phyloP scores from a whole-genome alignment of 2,113 vertebrate genomes.

The Hucho hucho region DNA sequence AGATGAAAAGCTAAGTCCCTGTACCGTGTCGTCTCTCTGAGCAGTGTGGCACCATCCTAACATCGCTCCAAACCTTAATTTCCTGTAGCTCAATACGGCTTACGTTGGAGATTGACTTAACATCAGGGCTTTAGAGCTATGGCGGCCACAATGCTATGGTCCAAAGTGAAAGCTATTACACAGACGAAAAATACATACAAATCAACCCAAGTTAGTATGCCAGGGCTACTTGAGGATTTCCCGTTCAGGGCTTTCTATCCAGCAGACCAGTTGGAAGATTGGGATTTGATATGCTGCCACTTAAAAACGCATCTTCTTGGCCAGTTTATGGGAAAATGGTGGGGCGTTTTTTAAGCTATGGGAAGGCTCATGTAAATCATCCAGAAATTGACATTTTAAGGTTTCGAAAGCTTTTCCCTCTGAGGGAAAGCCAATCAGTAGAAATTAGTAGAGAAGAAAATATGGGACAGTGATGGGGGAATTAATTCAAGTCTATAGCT shows the following conservation, averaged over 20 bases:
- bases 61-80: not conserved
- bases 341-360: constrained; percentile 29
- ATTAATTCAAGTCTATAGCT: constrained; percentile 59
- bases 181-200: constrained; percentile 47
- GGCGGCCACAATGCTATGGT: constrained; percentile 58
- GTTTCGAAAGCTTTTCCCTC: constrained; percentile 45
- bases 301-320: constrained; percentile 33
- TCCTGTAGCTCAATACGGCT: not conserved
- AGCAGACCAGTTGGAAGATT: constrained; percentile 47
- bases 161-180: constrained; percentile 64
- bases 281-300: constrained; percentile 58
- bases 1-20: not conserved
- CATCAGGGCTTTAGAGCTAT: constrained; percentile 48
- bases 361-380: constrained; percentile 33
- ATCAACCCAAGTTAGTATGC: constrained; percentile 44
- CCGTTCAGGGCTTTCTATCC: constrained; percentile 44
- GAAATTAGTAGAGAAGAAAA: constrained; percentile 43
- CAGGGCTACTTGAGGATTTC: constrained; percentile 43
- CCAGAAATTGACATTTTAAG: constrained; percentile 16
- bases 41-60: not conserved
- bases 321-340: constrained; percentile 40
- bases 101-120: constrained; percentile 50
- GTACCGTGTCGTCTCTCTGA: not conserved
- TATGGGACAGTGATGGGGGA: constrained; percentile 27
- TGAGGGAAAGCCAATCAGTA: constrained; percentile 60